Percentiles rank a stretch among this genome's conserved stretches.
Evolutionary conservation across 1,140 invertebrate genomes (phyloP).

Genomic region (Delia radicum): DNA sequence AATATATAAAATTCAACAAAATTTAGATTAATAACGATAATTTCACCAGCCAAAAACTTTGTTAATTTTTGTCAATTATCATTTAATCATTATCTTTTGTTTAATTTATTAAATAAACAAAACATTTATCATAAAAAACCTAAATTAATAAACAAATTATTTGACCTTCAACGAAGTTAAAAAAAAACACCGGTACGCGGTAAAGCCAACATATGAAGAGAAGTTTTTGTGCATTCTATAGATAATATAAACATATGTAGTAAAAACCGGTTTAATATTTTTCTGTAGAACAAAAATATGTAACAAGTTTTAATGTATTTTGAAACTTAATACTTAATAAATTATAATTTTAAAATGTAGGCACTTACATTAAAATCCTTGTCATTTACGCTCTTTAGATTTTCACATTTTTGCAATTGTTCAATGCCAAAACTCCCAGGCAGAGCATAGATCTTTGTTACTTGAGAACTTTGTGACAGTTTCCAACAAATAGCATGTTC

Average conservation of each 20-base stretch:
- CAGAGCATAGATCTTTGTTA: conserved; percentile 75
- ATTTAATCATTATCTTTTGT: too few relatives aligned
- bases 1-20: too few relatives aligned
- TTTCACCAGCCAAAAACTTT: neutral
- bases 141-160: neutral
- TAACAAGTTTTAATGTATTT: neutral
- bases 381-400: conserved; percentile 61
- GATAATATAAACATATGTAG: neutral
- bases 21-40: neutral
- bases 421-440: conserved; percentile 90
- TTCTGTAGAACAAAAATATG: neutral
- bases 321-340: conserved; percentile 1
- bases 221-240: neutral
- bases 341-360: neutral
- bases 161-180: neutral
- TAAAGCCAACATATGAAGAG: neutral
- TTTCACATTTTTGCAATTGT: conserved; percentile 65
- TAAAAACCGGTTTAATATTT: neutral
- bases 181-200: neutral
- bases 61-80: too few relatives aligned
- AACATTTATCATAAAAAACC: too few relatives aligned
- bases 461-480: conserved; percentile 73
- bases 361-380: conserved; percentile 70
- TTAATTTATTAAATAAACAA: neutral
- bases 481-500: conserved; percentile 96